These are phyloP conservation scores for Heptranchias perlo DNA, from an alignment of 2,113 vertebrate species.

Conservation along the genomic window DNA sequence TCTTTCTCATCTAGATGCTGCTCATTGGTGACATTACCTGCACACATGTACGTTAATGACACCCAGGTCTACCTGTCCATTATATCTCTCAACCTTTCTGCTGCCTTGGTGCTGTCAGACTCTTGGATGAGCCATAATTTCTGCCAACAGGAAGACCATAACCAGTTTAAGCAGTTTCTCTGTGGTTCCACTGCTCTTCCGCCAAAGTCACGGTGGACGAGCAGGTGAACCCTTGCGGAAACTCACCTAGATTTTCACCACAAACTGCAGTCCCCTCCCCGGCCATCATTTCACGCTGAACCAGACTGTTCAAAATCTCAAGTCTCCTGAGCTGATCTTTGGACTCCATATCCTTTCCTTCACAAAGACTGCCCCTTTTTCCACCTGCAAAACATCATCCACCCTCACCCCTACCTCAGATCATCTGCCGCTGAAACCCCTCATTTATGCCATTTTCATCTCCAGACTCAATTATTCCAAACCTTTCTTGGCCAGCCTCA, in stretches of 20 bases:
- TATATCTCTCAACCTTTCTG: too few relatives aligned
- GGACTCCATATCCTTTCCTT: too few relatives aligned
- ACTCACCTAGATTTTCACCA: too few relatives aligned
- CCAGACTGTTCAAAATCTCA: too few relatives aligned
- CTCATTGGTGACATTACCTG: neutral
- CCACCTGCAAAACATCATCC: neutral
- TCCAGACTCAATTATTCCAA: neutral
- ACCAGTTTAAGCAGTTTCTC: neutral
- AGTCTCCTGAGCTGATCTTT: too few relatives aligned
- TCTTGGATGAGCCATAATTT: too few relatives aligned
- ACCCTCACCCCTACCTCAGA: neutral
- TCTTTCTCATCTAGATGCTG: neutral
- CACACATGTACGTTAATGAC: neutral
- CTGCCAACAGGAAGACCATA: neutral
- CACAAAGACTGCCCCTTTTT: neutral
- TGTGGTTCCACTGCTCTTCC: neutral
- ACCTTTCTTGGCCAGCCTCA: neutral
- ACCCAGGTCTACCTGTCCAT: too few relatives aligned
- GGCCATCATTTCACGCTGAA: too few relatives aligned
- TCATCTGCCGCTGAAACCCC: neutral
- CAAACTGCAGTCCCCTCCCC: too few relatives aligned
- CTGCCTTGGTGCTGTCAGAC: too few relatives aligned
- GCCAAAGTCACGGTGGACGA: too few relatives aligned
- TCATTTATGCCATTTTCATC: neutral
- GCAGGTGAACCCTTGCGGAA: too few relatives aligned